Base-by-base conservation (phyloP, 2,888 invertebrate genomes). In the Sepioteuthis lessoniana region DNA sequence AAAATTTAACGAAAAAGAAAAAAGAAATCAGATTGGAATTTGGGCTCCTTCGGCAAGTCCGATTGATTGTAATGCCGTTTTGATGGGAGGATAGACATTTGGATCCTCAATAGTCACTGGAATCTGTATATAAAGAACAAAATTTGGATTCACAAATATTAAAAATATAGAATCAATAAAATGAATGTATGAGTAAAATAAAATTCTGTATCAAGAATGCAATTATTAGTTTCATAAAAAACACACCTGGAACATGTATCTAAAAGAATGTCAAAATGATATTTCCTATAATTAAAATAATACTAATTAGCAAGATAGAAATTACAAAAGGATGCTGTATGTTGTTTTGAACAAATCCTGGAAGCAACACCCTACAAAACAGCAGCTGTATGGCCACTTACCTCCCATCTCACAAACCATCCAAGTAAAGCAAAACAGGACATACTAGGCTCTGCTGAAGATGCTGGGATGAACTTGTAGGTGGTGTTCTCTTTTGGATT, bases 71-170 rank as follows among this genome's bases (percentile, higher is more conserved):
- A 99, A 97, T 0, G 98, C 98, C 28, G 97, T 97, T 96, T 98
- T 98, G 95, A 99, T 98, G 96, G 98, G 98, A 21, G 97, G 98
- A 96, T 98, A 99, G 21, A 99, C 98, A 90, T 98, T 98, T 13
- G 98, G 98, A 97, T 99, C 99, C 97, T 99, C 99, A 95, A 99
- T 98, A 21, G 99, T 99, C 7, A 98, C 98, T 94, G 99, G 98
- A 96, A 98, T 98, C 98, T 98, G 97, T 91, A 97, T 97, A 95
- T 95, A 94, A 94, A 94, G 38, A 94, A 91, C 93, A 94, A 55
- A 47, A 25, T 60, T 46, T 93, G 25, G 92, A 92, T 55, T 90
- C 25, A 55, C 55, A 55, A 55, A 25, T 55, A 55, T 25, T 55
- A 21, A 55, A n/a, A 55, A 25, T 55, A 25, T 55, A 50, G 31